Evolutionary conservation across 2,888 invertebrate species (phyloP).

Genomic region (Torymus texanus): DNA sequence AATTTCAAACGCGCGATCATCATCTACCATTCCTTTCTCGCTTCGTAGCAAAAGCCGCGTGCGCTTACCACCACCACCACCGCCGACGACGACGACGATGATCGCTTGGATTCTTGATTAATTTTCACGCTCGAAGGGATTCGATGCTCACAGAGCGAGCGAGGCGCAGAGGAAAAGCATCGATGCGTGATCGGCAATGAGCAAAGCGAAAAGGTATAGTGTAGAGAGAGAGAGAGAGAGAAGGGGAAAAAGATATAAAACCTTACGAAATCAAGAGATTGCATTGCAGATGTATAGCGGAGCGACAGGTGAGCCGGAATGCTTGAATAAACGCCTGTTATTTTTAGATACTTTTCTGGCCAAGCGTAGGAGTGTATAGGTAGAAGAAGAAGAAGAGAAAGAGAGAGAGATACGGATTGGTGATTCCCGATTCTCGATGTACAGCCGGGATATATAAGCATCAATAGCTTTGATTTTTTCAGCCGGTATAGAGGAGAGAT

Average conservation of each 20-base stretch:
- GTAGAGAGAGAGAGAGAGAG: constrained; percentile 27
- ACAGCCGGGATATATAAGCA: no score
- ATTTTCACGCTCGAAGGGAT: constrained; percentile 72
- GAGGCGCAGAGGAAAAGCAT: constrained; percentile 61
- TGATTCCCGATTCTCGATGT: no score
- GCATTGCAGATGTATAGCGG: constrained; percentile 61
- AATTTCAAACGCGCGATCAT: no score
- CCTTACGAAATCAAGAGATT: constrained; percentile 61
- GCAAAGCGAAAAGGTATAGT: constrained; percentile 56
- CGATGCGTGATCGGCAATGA: constrained; percentile 69
- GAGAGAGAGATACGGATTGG: no score
- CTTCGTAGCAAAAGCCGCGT: background rate
- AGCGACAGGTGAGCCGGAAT: constrained; percentile 71
- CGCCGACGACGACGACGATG: background rate
- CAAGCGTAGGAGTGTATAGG: no score
- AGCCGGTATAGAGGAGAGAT: no score
- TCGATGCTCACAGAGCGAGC: background rate
- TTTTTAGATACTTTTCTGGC: constrained; percentile 62
- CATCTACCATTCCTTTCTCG: no score
- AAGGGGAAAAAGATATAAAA: constrained; percentile 9
- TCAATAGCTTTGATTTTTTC: no score
- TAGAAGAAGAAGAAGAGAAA: no score
- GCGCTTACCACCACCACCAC: no score
- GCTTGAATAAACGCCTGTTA: constrained; percentile 70
- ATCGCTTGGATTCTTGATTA: constrained; percentile 68